phyloP scores from a whole-genome alignment of 2,888 invertebrate species.

The Andrena dorsata region DNA sequence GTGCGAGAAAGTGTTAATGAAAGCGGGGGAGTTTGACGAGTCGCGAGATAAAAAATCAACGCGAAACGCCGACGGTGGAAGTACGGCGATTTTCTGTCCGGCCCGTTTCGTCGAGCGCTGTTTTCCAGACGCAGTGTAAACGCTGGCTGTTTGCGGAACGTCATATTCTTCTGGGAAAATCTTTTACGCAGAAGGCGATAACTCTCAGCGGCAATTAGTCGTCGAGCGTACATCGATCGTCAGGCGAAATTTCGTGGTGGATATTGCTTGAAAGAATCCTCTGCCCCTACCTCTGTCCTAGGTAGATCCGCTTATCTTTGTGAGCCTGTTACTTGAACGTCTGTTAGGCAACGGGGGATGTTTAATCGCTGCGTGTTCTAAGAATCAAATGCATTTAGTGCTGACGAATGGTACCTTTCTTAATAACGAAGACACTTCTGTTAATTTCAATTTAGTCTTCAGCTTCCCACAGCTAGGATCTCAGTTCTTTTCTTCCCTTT shows the following conservation, averaged over 20 bases:
- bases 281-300: too few species aligned
- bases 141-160: constrained; percentile 2
- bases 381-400: too few species aligned
- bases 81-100: neutral
- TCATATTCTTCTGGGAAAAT: constrained; percentile 23
- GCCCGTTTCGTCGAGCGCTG: neutral
- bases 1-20: constrained; percentile 19
- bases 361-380: too few species aligned
- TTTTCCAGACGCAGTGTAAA: constrained; percentile 7
- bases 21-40: neutral
- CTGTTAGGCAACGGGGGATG: too few species aligned
- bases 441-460: too few species aligned
- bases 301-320: too few species aligned
- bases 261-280: neutral
- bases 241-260: neutral
- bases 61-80: neutral
- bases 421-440: too few species aligned
- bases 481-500: too few species aligned
- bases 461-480: too few species aligned
- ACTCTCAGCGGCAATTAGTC: neutral
- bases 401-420: too few species aligned
- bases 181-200: neutral
- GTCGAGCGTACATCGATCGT: neutral
- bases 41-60: neutral
- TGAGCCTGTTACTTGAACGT: too few species aligned